Percentiles rank a stretch among this genome's conserved stretches.
Conservation (phyloP, 2,797 vertebrate genomes). For the Acanthurus lineatus region DNA sequence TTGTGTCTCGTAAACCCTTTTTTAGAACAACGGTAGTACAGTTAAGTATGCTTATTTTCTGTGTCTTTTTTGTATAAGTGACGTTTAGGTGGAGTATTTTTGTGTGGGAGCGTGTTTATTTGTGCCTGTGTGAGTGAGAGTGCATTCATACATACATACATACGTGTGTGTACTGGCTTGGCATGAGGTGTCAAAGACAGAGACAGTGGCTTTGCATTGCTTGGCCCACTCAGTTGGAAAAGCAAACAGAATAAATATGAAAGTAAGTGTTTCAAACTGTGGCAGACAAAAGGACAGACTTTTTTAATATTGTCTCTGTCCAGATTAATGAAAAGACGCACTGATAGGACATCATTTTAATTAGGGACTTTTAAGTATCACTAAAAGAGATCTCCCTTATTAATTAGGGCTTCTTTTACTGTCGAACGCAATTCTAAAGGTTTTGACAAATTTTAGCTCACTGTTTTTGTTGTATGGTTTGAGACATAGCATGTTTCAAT, state of each 20-base stretch:
- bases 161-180: conserved; percentile 19
- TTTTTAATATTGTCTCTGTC: background rate
- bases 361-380: background rate
- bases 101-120: background rate
- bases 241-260: conserved; percentile 31
- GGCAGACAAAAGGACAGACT: no score
- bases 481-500: background rate
- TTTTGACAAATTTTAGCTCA: conserved; percentile 3
- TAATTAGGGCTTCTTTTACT: background rate
- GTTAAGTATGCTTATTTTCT: conserved; percentile 72
- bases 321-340: conserved; percentile 22
- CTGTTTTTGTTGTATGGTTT: background rate
- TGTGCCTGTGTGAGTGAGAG: conserved; percentile 4
- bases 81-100: conserved; percentile 57
- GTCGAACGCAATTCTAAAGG: background rate
- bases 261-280: conserved; percentile 14
- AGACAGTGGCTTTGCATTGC: conserved; percentile 12
- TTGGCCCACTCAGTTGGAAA: conserved; percentile 15
- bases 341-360: background rate
- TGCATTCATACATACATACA: conserved; percentile 5
- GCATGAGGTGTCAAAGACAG: conserved; percentile 12
- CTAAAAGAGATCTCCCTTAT: background rate
- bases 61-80: conserved; percentile 44
- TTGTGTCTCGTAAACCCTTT: conserved; percentile 70
- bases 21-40: conserved; percentile 68